Base-by-base conservation (phyloP, 2,113 vertebrate genomes). In the Aplodontia rufa region DNA sequence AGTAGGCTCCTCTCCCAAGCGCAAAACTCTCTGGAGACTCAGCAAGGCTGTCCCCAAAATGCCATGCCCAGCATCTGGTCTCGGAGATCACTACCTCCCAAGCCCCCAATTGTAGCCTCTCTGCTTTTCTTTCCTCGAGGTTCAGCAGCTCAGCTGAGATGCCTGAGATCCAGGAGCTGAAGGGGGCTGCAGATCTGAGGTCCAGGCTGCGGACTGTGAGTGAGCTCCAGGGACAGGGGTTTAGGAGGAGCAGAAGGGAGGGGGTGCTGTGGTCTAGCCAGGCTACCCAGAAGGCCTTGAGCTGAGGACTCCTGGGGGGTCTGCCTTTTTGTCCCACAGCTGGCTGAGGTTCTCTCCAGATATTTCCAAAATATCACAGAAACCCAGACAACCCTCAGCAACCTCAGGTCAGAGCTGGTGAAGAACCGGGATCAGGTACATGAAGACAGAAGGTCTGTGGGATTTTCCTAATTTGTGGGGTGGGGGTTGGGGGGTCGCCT, bases 171-270 rank as follows among this genome's bases (percentile, higher is more conserved):
- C 93, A 20, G 0, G 97, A 99, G 42, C 96, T 97, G 88, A 93
- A 97, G 78, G 98, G 93, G 0, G 72, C 95, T n/a, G 24, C 89
- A 1, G 91, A 97, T 64, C 95, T 98, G 95, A 98, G 96, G 97
- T 91, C 98, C 11, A 98, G 96, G 95, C 98, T 99, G 72, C 97
- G 98, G 83, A 94, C 97, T 98, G 99, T 99, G 98, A 99, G 99
- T 68, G 72, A 32, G 32, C 2, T 4, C 58, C 58, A 66, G 24
- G 24, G 42, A 42, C 0, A 0, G 16, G 68, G 79, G 24, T 3
- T 72, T 8, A 24, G 20, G 30, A 19, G 71, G 45, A 17, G 20
- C 32, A 35, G 30, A 51, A 9, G 84, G 8, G 53, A 49, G 51
- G 28, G 37, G 35, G 51, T 51, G 32, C n/a, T 3, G 19, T 0